Conservation (phyloP, 2,113 vertebrate species). For the Grantiella picta region DNA sequence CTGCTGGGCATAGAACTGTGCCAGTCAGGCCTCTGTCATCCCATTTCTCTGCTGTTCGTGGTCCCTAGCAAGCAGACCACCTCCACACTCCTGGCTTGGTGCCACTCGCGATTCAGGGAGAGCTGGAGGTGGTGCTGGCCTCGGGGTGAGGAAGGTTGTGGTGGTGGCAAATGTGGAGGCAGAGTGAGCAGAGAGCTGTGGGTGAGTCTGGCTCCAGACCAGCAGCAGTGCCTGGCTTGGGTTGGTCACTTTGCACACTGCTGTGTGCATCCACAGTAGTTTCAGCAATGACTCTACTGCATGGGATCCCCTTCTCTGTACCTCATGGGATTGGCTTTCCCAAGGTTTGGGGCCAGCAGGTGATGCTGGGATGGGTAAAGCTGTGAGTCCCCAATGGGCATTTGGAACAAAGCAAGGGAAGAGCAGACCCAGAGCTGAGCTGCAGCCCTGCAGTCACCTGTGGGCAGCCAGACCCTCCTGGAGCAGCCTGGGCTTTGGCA, state of each 20-base stretch:
- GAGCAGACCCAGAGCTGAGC: background rate
- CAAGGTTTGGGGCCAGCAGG: background rate
- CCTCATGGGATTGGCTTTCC: background rate
- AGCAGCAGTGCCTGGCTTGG: background rate
- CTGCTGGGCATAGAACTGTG: background rate
- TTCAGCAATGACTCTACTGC: background rate
- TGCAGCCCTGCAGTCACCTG: background rate
- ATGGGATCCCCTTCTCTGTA: background rate
- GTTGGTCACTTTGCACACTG: background rate
- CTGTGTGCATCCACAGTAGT: background rate
- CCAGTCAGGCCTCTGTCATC: background rate
- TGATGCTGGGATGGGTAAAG: background rate
- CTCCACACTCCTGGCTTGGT: background rate
- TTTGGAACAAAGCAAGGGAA: background rate
- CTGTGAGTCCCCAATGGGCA: fast-evolving
- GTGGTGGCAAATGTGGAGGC: background rate
- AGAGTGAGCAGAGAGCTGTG: background rate
- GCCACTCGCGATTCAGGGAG: background rate
- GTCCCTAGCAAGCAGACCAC: background rate
- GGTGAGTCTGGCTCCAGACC: background rate
- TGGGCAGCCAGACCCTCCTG: background rate
- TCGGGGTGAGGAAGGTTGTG: background rate
- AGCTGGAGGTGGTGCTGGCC: background rate
- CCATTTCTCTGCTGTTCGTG: background rate
- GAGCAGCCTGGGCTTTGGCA: background rate